Evolutionary conservation across 1,140 invertebrate genomes (phyloP), one percentile per base, ranked within the genome.

Genomic region (Cydia amplana): DNA sequence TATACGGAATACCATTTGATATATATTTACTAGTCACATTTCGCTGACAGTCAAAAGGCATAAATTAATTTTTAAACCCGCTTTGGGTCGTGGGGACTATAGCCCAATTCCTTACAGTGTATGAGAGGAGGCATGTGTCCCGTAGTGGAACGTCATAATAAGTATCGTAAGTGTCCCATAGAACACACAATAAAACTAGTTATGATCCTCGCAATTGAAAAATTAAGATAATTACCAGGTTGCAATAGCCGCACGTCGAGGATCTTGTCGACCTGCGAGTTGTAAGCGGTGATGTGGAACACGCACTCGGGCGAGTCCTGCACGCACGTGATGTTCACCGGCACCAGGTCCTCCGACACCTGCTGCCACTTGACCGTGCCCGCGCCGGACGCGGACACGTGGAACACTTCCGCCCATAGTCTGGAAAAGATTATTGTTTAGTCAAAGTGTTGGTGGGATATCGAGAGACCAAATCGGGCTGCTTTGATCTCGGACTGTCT

Each of bases 251-350:
- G 96, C 74, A 99, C 98, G 89, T 99, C 98, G 80, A 99, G 95
- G 83, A 99, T 99, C 94, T 99, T 99, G 91, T 99, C 98, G 82
- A 99, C 98, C 92, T 99, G 98, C 86, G 98, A 98, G 94, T 99
- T 99, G 94, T 99, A 99, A 77, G 98, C 98, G 79, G 98, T 99
- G 91, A 99, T 98, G 94, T 99, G 98, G 94, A 99, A 99, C 84
- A 99, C 96, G 91, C 98, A 98, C 93, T 98, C 97, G 18, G 98
- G 98, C 65, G 97, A 97, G 93, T 99, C 98, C 93, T 98, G 97
- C 84, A 99, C 97, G 93, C 98, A 99, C 75, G 98, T 98, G 91
- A 99, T 98, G 94, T 99, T 99, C 73, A 99, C 98, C 75, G 98
- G 98, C 74, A 99, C 98, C 87, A 99, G 95, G 94, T 99, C 98